Evolutionary conservation across 53 echinoderm and acorn worm genomes (phyloP).

Genomic region (Paelopatides confundens): DNA sequence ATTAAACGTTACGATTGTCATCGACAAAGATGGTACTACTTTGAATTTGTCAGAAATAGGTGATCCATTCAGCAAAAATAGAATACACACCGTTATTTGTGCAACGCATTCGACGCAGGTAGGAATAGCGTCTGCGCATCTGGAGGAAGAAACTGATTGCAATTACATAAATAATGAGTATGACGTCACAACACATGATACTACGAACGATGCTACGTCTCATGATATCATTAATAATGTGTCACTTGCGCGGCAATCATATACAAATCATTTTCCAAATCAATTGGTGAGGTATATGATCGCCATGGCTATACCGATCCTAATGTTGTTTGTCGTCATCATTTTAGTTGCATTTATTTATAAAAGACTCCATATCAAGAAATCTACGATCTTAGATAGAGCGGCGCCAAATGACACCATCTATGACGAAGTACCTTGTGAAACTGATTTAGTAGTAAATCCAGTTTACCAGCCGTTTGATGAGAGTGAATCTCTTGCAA

Average conservation of each 20-base stretch:
- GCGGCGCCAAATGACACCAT: too few relatives aligned
- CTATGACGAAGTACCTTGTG: neutral
- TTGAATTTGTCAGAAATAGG: neutral
- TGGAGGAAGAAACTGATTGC: too few relatives aligned
- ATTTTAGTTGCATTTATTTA: neutral
- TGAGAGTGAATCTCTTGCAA: neutral
- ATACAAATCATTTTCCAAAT: neutral
- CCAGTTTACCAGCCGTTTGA: neutral
- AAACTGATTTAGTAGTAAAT: neutral
- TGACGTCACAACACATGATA: neutral
- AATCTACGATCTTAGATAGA: neutral
- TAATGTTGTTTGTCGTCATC: neutral
- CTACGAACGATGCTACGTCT: neutral
- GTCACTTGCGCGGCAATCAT: neutral
- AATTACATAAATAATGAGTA: neutral
- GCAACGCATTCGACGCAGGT: neutral
- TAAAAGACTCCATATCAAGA: neutral
- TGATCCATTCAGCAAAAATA: neutral
- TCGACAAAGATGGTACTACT: neutral
- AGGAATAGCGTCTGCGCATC: neutral
- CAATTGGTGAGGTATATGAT: too few relatives aligned
- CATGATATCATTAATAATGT: neutral
- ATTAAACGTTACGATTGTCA: neutral
- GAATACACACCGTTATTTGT: conserved; percentile 4
- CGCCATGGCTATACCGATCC: neutral